Base-by-base conservation (phyloP, 2,113 vertebrate genomes). In the Tenrec ecaudatus region DNA sequence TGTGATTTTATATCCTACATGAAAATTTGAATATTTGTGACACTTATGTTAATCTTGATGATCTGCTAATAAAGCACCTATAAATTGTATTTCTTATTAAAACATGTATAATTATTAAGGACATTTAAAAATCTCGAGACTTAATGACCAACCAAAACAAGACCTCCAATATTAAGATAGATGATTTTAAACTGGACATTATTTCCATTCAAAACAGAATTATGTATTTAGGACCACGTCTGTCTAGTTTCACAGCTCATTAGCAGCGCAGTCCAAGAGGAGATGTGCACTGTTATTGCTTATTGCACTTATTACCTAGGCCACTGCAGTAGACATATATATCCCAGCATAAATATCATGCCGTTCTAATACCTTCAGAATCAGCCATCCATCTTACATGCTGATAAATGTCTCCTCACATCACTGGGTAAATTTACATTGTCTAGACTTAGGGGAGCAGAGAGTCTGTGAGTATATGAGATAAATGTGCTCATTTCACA, bases 241-340 rank as follows among this genome's bases (percentile, higher is more conserved):
- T 87, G 15, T 94, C 90, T 43, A 17, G 29, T 66, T 92, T 96
- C 96, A 91, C 94, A 87, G 95, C 64, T 95, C 92, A 81, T 76
- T 95, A 96, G 69, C 58, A 84, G 82, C 81, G 68, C 38, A 36
- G 43, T 66, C n/a, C 88, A 79, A 79, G 86, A 81, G 93, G 78
- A 85, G 95, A 82, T 0, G 33, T 11, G 66, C 29, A 60, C 82
- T 92, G 57, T 68, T 53, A 80, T 16, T 96, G 77, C 86, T 84
- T 89, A 79, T 3, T 27, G 53, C 80, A 10, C 33, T 78, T 57
- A 62, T 84, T 22, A 82, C 68, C 31, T 31, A 12, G 62, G 91
- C 78, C 47, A 58, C 27, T 76, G 82, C 88, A 29, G 53, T 16
- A 60, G 38, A 64, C 20, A 60, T 62, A 27, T 5, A 80, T 22